Evolutionary conservation across 2,797 vertebrate genomes (phyloP), one percentile per base, ranked within the genome.

Genomic region (Anas flavirostris): DNA sequence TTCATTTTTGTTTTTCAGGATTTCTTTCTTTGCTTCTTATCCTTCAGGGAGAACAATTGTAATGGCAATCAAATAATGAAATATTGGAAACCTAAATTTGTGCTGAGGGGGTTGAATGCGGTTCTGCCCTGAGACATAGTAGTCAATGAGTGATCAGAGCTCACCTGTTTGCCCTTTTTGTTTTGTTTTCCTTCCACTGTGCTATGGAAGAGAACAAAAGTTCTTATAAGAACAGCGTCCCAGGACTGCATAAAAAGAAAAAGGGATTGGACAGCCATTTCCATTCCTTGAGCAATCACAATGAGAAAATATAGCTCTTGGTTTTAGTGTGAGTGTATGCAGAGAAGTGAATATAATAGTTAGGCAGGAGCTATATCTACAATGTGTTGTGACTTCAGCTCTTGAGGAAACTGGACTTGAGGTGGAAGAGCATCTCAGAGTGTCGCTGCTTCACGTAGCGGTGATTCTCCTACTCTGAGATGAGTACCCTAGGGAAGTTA

Each of bases 11-110:
- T 31, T 52, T 28, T 22, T 7, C 4, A 9, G 9, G 4, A 33
- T 56, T 76, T 77, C 11, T 79, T 62, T 11, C 9, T 66, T 63
- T 29, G 17, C 39, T 84, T 15, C 33, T 78, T 29, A 13, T 63
- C 16, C 17, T 48, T 35, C 18, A 4, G 6, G 6, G 7, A 5
- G 3, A 6, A 16, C 21, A 23, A 1, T 31, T 55, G 6, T 52
- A 69, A 67, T 2, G 3, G 2, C 16, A 77, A 35, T 35, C 58
- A 82, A 75, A 44, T 5, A 76, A 9, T 37, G 48, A 77, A 67
- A 35, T 69, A 48, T 3, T 69, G 26, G 46, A 89, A 82, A n/a
- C 7, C 8, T 7, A 12, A 23, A 50, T 84, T 13, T 43, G 7
- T 3, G 2, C 6, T 44, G n/a, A 82, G 70, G 26, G 35, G 22